phyloP scores from a whole-genome alignment of 2,797 vertebrate genomes.

The Lepilemur ruficaudatus region DNA sequence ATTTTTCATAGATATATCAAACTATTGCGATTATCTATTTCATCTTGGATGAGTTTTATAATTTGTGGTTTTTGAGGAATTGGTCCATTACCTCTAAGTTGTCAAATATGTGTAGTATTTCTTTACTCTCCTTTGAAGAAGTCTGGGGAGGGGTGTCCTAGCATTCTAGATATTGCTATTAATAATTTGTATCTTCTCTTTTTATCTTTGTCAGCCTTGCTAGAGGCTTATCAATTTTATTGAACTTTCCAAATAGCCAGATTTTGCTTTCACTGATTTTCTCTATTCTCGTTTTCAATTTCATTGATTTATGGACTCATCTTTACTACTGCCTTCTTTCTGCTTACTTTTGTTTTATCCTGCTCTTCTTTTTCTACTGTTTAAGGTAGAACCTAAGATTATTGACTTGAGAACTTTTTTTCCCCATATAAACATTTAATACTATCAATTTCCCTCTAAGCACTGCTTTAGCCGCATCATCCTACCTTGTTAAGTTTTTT shows the following conservation, averaged over 20 bases:
- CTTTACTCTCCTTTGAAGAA: slow-evolving; percentile 20
- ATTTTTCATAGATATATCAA: neutral
- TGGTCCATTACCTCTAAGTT: neutral
- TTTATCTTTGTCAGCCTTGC: slow-evolving; percentile 4
- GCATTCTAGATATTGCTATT: slow-evolving; percentile 18
- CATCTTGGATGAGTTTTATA: slow-evolving; percentile 32
- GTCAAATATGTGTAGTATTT: neutral
- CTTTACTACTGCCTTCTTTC: neutral
- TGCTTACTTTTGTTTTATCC: neutral
- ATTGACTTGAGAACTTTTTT: neutral
- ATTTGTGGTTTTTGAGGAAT: slow-evolving; percentile 28
- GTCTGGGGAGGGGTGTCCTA: neutral
- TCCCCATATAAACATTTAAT: slow-evolving; percentile 25
- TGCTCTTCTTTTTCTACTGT: neutral
- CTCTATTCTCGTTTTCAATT: neutral
- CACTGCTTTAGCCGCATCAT: slow-evolving; percentile 21
- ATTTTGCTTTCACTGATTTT: neutral
- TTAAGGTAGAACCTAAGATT: neutral
- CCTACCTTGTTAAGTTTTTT: slow-evolving; percentile 66
- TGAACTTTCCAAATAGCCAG: neutral
- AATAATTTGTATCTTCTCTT: neutral
- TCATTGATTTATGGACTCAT: neutral
- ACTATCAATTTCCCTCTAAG: neutral
- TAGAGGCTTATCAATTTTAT: slow-evolving; percentile 11
- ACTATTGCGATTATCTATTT: slow-evolving; percentile 34